Base-by-base conservation (phyloP, 2,113 vertebrate species). In the Nerophis lumbriciformis region DNA sequence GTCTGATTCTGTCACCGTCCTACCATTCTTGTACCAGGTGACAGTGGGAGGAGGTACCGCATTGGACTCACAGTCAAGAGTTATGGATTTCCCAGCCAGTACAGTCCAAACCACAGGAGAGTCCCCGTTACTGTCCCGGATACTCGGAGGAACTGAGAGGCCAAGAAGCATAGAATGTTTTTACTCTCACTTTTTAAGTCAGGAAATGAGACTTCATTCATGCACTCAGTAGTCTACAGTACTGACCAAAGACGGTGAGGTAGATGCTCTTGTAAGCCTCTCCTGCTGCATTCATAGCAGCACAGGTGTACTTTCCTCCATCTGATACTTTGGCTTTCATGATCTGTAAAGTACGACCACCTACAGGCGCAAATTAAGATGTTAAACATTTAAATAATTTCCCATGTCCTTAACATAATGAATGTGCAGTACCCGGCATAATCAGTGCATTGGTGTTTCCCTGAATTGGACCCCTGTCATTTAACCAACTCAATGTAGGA, bases 11-110 rank as follows among this genome's bases (percentile, higher is more conserved):
- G 87, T 75, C 52, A 98, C 63, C 54, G 76, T 36, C 55, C 76
- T 85, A 51, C 94, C 88, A 35, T 96, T 96, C 89, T 95, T 98
- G 85, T 94, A 96, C 97, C 97, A 99, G 69, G 89, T 92, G 88
- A 96, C 75, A 65, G 91, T 83, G 0, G 96, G 94, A 51, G 94
- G 92, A 1, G 97, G 97, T 8, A 97, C 90, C 19, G 95, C 95
- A 0, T 96, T 94, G 6, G 94, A 95, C 70, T 94, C 92, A 5
- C 97, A 99, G 64, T 93, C 88, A 71, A 99, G 63, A 0, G 72
- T 89, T 35, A 92, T 90, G 0, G 88, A 78, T 49, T 83, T 81
- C 4, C 93, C 94, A 51, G 88, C 83, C 1, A 91, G 88, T 39
- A 94, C 90, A 0, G 84, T 95, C 64, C 97, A 78, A 69, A 85